Conservation (phyloP, 1,140 invertebrate species). For the Eriosoma lanigerum region DNA sequence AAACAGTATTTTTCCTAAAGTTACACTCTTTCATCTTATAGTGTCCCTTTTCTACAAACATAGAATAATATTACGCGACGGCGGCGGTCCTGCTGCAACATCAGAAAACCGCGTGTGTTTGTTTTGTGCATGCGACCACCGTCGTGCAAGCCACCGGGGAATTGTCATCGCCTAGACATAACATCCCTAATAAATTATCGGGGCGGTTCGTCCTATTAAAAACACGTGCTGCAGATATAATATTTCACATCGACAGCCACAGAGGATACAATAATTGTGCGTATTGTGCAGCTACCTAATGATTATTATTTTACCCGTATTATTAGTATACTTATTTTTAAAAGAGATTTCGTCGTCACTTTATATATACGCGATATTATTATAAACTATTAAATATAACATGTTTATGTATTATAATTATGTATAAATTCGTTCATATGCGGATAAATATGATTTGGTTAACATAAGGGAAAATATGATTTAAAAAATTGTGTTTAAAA, state of each 20-base stretch:
- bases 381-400: neutral
- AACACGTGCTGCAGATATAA: conserved; percentile 45
- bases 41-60: no score
- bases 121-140: neutral
- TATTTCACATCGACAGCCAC: conserved; percentile 33
- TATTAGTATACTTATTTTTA: neutral
- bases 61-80: no score
- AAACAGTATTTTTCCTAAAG: no score
- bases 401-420: neutral
- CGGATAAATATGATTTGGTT: no score
- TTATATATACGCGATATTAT: neutral
- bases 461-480: no score
- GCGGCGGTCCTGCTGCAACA: neutral
- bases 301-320: neutral
- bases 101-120: no score
- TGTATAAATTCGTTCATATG: no score
- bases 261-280: no score
- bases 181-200: conserved; percentile 50
- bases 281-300: no score
- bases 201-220: conserved; percentile 48
- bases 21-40: no score
- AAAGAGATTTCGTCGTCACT: no score
- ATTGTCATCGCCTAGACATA: conserved; percentile 50
- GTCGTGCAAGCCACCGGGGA: conserved; percentile 35
- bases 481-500: no score